phyloP scores from a whole-genome alignment of 2,113 vertebrate genomes.

The Girardinichthys multiradiatus region DNA sequence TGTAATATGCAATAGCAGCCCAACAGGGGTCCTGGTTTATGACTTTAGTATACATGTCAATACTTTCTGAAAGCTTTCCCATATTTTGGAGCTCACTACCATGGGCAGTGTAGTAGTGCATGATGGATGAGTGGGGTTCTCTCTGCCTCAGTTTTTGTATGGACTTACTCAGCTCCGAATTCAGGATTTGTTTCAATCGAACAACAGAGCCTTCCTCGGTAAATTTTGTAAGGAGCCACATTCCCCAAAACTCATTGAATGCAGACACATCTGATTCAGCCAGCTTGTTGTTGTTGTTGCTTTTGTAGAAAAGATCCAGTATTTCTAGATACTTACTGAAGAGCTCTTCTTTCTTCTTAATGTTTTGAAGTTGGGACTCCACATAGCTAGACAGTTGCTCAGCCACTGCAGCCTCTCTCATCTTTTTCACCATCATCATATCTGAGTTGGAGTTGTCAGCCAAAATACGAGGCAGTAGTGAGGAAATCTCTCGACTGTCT shows the following conservation, averaged over 20 bases:
- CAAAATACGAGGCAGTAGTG: not conserved
- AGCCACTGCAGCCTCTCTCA: slow-evolving; percentile 36
- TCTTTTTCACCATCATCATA: slow-evolving; percentile 25
- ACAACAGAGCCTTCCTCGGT: slow-evolving; percentile 2
- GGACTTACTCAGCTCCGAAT: slow-evolving; percentile 17
- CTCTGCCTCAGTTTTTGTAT: slow-evolving; percentile 20
- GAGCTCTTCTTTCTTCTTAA: slow-evolving; percentile 51
- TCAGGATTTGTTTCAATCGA: slow-evolving; percentile 24
- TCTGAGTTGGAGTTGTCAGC: slow-evolving; percentile 9
- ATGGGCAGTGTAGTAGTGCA: slow-evolving; percentile 59
- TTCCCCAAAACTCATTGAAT: slow-evolving; percentile 72
- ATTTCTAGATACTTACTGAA: slow-evolving; percentile 51
- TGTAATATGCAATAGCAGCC: slow-evolving; percentile 67
- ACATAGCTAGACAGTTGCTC: slow-evolving; percentile 14
- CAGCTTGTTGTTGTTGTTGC: slow-evolving; percentile 15
- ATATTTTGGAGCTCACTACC: slow-evolving; percentile 48
- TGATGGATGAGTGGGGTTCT: slow-evolving; percentile 55
- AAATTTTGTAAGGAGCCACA: slow-evolving; percentile 65
- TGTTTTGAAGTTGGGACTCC: slow-evolving; percentile 38
- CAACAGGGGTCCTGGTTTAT: slow-evolving; percentile 43
- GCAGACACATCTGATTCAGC: slow-evolving; percentile 45
- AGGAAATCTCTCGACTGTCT: not conserved
- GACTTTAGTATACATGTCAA: slow-evolving; percentile 66
- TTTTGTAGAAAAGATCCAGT: slow-evolving; percentile 38
- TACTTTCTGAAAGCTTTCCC: slow-evolving; percentile 16